Conservation (phyloP, 1,140 invertebrate species). For the Archivesica marissinica region DNA sequence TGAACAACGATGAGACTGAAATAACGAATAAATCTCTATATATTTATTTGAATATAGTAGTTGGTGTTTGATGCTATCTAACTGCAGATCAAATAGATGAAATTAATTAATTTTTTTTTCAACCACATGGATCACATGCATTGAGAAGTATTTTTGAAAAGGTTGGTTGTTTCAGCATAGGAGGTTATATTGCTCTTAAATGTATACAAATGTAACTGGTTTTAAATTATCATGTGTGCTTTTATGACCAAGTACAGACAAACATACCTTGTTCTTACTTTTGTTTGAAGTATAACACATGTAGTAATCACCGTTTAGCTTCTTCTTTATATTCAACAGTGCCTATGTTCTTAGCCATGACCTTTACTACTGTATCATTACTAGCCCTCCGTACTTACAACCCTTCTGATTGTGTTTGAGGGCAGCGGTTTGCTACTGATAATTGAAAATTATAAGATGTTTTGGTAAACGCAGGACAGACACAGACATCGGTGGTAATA, state of each 20-base stretch:
- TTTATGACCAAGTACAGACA: not conserved
- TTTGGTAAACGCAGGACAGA: conserved; percentile 14
- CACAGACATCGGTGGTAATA: conserved; percentile 44
- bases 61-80: no score
- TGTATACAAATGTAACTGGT: no score
- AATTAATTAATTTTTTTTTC: no score
- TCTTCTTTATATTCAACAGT: not conserved
- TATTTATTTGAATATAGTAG: no score
- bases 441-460: conserved; percentile 64
- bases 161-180: no score
- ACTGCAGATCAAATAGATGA: no score
- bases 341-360: conserved; percentile 23
- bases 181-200: no score
- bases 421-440: not conserved
- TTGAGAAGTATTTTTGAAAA: no score
- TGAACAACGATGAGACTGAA: no score
- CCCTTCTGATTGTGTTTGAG: not conserved
- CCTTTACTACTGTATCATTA: conserved; percentile 22
- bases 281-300: conserved; percentile 17
- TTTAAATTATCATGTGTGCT: no score
- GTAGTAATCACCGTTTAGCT: conserved; percentile 17
- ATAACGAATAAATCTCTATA: no score
- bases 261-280: not conserved
- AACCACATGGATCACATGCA: no score
- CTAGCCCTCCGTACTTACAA: not conserved